These are phyloP conservation scores for Eupithecia subumbrata DNA, from an alignment of 2,888 invertebrate species.

Conservation along the genomic window DNA sequence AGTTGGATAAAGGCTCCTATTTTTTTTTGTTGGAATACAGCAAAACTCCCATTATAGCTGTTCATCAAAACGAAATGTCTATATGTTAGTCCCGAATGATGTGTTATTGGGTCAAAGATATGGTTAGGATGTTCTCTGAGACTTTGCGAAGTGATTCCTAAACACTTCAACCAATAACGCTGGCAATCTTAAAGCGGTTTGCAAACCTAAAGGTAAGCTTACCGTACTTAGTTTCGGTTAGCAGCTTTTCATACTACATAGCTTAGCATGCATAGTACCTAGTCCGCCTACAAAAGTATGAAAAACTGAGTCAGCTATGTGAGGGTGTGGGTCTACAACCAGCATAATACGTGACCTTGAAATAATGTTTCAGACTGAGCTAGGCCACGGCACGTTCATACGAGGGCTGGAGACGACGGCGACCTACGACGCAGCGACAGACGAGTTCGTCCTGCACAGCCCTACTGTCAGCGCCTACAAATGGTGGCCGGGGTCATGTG, in stretches of 20 bases:
- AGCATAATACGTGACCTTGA: neutral
- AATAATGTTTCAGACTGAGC: slow-evolving; percentile 88
- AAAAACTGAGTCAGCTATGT: no score
- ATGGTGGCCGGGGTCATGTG: slow-evolving; percentile 98
- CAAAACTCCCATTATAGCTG: neutral
- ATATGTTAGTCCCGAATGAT: neutral
- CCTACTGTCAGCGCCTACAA: slow-evolving; percentile 95
- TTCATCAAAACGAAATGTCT: neutral
- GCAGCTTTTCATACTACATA: no score
- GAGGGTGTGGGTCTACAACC: no score
- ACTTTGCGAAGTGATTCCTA: neutral
- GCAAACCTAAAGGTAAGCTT: no score
- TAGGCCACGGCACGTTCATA: slow-evolving; percentile 97
- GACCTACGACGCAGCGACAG: slow-evolving; percentile 91
- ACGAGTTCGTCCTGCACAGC: slow-evolving; percentile 94
- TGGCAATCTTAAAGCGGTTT: no score
- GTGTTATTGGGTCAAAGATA: neutral
- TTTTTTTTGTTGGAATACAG: neutral
- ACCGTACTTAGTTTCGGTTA: no score
- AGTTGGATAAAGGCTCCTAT: no score
- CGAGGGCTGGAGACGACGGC: slow-evolving; percentile 96
- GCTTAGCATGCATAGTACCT: no score
- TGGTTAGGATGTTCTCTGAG: neutral
- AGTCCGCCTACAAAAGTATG: no score
- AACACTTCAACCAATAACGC: neutral